Evolutionary conservation across 2,113 vertebrate genomes (phyloP).

Genomic region (Telmatochromis sp.): DNA sequence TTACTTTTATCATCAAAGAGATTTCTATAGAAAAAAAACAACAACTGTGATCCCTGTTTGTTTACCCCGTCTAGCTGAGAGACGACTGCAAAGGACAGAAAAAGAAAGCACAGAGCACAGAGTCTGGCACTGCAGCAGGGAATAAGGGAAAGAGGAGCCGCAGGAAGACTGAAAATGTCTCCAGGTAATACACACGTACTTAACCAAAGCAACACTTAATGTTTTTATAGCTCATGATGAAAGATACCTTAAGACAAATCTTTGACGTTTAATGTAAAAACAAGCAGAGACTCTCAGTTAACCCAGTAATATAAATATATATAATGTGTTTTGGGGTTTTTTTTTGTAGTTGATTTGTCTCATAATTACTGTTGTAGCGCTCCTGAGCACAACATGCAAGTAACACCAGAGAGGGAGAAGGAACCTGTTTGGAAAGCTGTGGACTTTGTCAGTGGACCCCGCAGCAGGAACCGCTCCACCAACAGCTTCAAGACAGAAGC

Average conservation of each 20-base stretch:
- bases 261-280: neutral
- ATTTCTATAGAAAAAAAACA: fast-evolving
- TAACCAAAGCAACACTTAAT: neutral
- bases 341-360: neutral
- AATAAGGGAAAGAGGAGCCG: conserved; percentile 88
- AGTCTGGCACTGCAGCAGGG: conserved; percentile 65
- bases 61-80: conserved; percentile 34
- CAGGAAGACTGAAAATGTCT: conserved; percentile 71
- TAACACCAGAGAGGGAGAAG: conserved; percentile 73
- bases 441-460: conserved; percentile 53
- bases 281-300: neutral
- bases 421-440: conserved; percentile 75
- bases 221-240: neutral
- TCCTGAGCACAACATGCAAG: conserved; percentile 72
- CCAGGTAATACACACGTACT: conserved; percentile 39
- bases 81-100: conserved; percentile 76
- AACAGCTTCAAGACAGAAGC: conserved; percentile 62
- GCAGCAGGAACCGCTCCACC: conserved; percentile 71
- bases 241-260: neutral
- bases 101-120: conserved; percentile 78
- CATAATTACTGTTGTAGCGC: conserved; percentile 57
- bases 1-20: neutral
- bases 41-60: neutral
- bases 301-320: neutral
- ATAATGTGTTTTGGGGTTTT: fast-evolving